These are phyloP conservation scores for Paralinhomoeus sp. DNA, from an alignment of 2,888 invertebrate species.

Conservation along the genomic window DNA sequence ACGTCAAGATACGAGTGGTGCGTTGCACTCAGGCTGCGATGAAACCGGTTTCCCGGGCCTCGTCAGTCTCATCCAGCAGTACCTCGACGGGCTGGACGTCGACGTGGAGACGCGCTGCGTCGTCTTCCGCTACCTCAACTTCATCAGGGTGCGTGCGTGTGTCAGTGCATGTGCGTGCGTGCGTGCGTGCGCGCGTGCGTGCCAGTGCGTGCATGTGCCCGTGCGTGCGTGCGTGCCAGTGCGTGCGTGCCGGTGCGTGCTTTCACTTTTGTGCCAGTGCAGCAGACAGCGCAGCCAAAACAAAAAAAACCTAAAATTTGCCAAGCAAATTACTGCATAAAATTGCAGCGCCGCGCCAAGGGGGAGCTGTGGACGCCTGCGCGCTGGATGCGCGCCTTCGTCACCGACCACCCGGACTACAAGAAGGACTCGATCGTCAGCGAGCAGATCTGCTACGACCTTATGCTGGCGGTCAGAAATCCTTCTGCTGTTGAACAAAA, in stretches of 20 bases:
- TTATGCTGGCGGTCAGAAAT: constrained; percentile 33
- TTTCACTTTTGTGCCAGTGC: not conserved
- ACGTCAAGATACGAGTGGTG: too few relatives aligned
- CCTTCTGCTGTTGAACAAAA: not conserved
- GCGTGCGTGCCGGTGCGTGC: too few relatives aligned
- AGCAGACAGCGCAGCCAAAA: not conserved
- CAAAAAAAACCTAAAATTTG: not conserved
- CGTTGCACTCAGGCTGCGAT: too few relatives aligned
- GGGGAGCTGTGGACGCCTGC: constrained; percentile 82
- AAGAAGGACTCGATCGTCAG: constrained; percentile 61
- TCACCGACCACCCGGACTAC: constrained; percentile 48
- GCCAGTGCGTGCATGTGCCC: too few relatives aligned
- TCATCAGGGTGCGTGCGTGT: constrained; percentile 10
- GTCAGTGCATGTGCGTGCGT: not conserved
- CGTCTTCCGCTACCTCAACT: constrained; percentile 72
- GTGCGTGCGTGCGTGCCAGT: too few relatives aligned
- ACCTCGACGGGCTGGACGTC: constrained; percentile 78
- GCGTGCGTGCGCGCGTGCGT: too few relatives aligned
- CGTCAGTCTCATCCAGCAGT: constrained; percentile 74
- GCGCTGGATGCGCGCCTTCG: constrained; percentile 73
- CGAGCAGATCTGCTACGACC: constrained; percentile 69
- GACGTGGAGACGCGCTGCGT: constrained; percentile 95
- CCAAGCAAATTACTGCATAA: not conserved
- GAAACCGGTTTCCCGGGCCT: constrained; percentile 81
- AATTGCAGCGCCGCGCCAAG: constrained; percentile 46